Evolutionary conservation across 2,797 vertebrate genomes (phyloP).

Genomic region (Coracias cyanogaster): DNA sequence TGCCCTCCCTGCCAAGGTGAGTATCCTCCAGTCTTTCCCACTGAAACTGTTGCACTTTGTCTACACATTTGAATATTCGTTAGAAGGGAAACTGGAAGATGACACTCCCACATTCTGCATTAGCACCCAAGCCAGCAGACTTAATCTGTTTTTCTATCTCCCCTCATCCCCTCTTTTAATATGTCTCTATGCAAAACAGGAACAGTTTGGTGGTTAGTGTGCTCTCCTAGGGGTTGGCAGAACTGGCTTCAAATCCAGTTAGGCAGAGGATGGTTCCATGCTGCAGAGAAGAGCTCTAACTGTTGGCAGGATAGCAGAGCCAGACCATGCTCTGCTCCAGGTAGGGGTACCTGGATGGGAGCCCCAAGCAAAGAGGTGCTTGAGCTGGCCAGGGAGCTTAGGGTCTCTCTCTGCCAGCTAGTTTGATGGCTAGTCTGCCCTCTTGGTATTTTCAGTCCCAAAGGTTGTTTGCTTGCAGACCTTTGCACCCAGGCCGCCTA

Average conservation of each 20-base stretch:
- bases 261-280: background rate
- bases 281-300: background rate
- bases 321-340: background rate
- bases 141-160: constrained; percentile 40
- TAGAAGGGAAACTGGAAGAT: background rate
- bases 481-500: background rate
- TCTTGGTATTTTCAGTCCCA: background rate
- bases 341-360: background rate
- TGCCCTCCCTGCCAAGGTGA: background rate
- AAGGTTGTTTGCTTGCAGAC: background rate
- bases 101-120: background rate
- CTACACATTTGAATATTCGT: constrained; percentile 25
- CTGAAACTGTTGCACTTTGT: background rate
- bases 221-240: constrained; percentile 20
- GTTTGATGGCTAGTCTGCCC: background rate
- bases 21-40: background rate
- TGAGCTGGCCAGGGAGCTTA: background rate
- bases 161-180: constrained; percentile 8
- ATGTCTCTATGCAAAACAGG: constrained; percentile 48
- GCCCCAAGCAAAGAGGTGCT: background rate
- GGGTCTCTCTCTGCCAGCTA: background rate
- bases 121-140: background rate
- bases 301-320: background rate
- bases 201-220: constrained; percentile 7
- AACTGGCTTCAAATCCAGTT: constrained; percentile 40